These are phyloP conservation scores for Chitala chitala DNA, from an alignment of 2,113 vertebrate species.

Conservation along the genomic window DNA sequence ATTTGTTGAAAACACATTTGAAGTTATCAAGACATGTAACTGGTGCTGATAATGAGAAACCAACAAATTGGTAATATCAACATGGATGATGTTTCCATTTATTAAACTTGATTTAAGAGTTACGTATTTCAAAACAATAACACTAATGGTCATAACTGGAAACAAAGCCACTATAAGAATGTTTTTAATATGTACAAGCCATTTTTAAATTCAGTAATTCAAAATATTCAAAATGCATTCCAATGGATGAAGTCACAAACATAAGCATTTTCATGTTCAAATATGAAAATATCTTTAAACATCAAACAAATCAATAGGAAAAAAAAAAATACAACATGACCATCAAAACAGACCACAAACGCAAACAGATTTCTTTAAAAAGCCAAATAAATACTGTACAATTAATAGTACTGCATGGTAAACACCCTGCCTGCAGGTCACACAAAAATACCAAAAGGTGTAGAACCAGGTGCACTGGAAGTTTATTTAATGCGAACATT, in stretches of 20 bases:
- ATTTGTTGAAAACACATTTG: too few species aligned
- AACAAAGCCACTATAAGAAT: constrained; percentile 15
- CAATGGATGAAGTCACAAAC: constrained; percentile 36
- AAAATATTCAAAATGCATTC: constrained; percentile 25
- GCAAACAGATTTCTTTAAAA: constrained; percentile 32
- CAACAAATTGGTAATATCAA: too few species aligned
- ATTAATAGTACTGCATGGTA: constrained; percentile 46
- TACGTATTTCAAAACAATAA: background rate
- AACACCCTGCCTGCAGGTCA: constrained; percentile 54
- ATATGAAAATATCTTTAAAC: constrained; percentile 25
- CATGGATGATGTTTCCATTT: too few species aligned
- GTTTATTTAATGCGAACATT: constrained; percentile 39
- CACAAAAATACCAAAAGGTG: constrained; percentile 34
- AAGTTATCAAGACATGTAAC: too few species aligned
- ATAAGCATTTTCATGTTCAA: constrained; percentile 25
- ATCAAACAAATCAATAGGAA: constrained; percentile 19
- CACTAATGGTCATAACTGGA: constrained; percentile 28
- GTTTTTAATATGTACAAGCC: constrained; percentile 61
- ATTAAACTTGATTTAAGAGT: too few species aligned
- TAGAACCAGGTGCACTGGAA: constrained; percentile 34
- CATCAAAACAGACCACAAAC: constrained; percentile 21
- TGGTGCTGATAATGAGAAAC: too few species aligned
- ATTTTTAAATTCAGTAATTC: constrained; percentile 52
- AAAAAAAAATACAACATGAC: constrained; percentile 13
- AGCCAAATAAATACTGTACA: constrained; percentile 46